These are phyloP conservation scores for Sebastolobus altivelis DNA, from an alignment of 2,797 vertebrate species.

Conservation along the genomic window DNA sequence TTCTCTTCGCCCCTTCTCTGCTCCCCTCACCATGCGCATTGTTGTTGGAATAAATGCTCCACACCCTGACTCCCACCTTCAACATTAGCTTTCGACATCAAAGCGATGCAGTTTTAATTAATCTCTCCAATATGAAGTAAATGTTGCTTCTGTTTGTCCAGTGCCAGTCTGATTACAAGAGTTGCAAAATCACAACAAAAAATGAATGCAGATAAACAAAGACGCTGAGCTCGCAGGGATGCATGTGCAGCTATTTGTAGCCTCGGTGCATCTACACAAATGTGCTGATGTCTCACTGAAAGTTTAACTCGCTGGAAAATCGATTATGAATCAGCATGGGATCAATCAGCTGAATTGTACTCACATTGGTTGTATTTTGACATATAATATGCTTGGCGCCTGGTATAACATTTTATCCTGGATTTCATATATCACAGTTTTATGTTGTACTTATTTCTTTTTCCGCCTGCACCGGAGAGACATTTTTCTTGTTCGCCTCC, in stretches of 20 bases:
- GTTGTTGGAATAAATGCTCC: conserved; percentile 36
- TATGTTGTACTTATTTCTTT: background rate
- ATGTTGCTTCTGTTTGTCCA: conserved; percentile 20
- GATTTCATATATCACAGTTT: conserved; percentile 5
- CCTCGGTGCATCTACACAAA: background rate
- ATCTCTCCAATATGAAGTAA: background rate
- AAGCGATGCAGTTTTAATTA: conserved; percentile 35
- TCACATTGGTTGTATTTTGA: background rate
- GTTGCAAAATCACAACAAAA: background rate
- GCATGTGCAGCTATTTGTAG: conserved; percentile 15
- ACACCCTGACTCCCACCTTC: conserved; percentile 36
- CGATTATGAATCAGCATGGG: conserved; percentile 14
- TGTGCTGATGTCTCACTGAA: background rate
- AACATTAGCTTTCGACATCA: conserved; percentile 19
- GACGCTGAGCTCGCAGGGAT: background rate
- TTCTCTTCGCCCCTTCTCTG: background rate
- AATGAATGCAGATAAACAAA: background rate
- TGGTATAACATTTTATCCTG: background rate
- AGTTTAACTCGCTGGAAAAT: conserved; percentile 9
- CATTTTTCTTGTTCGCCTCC: background rate
- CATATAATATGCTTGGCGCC: background rate
- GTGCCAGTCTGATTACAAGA: background rate
- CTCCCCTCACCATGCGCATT: background rate
- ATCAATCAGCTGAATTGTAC: conserved; percentile 28
- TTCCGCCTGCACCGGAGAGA: background rate